phyloP scores from a whole-genome alignment of 2,113 vertebrate genomes.

The Neotragus moschatus region DNA sequence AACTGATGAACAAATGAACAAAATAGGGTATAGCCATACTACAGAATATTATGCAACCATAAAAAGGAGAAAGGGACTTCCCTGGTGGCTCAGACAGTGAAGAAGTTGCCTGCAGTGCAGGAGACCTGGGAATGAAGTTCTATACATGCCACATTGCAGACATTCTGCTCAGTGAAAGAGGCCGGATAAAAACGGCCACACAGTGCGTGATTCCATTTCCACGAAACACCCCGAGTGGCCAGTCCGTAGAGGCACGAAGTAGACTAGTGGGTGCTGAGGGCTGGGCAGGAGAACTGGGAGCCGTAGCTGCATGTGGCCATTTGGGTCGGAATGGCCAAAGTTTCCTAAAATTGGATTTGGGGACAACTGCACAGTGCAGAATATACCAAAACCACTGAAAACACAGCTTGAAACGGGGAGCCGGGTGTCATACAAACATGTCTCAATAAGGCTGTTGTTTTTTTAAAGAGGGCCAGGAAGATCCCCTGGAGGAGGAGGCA shows the following conservation, averaged over 20 bases:
- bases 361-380: background rate
- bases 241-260: background rate
- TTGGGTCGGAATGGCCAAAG: background rate
- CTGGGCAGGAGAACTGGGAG: background rate
- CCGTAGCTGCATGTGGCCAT: too few relatives aligned
- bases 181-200: background rate
- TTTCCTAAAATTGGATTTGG: background rate
- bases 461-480: background rate
- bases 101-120: background rate
- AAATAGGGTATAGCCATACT: background rate
- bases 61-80: background rate
- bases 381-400: background rate
- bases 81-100: background rate
- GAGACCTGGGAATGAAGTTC: background rate
- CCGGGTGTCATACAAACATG: background rate
- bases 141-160: accelerated
- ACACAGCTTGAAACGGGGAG: background rate
- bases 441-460: background rate
- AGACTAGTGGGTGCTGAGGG: background rate
- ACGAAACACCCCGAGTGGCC: background rate
- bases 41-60: background rate
- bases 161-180: background rate
- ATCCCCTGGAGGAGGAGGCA: background rate
- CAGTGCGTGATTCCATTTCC: background rate
- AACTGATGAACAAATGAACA: background rate